Percentiles rank a stretch among this genome's conserved stretches.
Conservation (phyloP, 2,113 vertebrate species). For the Thunnus maccoyii region DNA sequence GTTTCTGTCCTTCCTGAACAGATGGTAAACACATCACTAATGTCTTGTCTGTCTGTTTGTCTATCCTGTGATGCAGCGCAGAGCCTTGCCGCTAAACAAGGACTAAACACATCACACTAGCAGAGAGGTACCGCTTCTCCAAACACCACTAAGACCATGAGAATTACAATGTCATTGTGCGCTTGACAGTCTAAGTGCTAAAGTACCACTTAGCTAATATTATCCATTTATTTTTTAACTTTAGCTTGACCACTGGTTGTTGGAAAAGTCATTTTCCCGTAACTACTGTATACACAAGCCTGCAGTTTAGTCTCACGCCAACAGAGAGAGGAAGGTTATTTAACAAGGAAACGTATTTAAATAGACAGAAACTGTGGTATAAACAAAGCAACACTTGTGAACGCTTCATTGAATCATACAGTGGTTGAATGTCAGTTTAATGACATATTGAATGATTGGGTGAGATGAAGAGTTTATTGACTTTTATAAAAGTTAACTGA, state of each 20-base stretch:
- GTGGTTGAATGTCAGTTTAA: background rate
- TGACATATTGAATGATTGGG: background rate
- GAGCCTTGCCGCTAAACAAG: constrained; percentile 55
- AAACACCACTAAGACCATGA: constrained; percentile 42
- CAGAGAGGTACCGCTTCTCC: constrained; percentile 37
- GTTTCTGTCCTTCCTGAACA: constrained; percentile 72
- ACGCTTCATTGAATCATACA: background rate
- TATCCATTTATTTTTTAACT: background rate
- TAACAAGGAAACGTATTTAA: background rate
- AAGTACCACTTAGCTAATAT: constrained; percentile 37
- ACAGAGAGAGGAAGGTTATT: too few relatives aligned
- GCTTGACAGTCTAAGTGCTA: constrained; percentile 25
- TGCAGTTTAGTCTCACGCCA: background rate
- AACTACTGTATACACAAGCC: background rate
- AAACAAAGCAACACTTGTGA: background rate
- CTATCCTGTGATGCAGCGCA: constrained; percentile 60
- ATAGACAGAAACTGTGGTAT: background rate
- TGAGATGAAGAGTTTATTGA: background rate
- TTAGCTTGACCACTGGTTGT: background rate
- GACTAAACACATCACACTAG: constrained; percentile 54
- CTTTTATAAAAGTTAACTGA: background rate
- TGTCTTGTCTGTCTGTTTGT: constrained; percentile 72
- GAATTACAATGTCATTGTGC: constrained; percentile 33
- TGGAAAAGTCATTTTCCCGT: constrained; percentile 4
- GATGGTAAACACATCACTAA: constrained; percentile 76